Evolutionary conservation across 2,797 vertebrate genomes (phyloP), one percentile per base, ranked within the genome.

Genomic region (Sebastes cheni): DNA sequence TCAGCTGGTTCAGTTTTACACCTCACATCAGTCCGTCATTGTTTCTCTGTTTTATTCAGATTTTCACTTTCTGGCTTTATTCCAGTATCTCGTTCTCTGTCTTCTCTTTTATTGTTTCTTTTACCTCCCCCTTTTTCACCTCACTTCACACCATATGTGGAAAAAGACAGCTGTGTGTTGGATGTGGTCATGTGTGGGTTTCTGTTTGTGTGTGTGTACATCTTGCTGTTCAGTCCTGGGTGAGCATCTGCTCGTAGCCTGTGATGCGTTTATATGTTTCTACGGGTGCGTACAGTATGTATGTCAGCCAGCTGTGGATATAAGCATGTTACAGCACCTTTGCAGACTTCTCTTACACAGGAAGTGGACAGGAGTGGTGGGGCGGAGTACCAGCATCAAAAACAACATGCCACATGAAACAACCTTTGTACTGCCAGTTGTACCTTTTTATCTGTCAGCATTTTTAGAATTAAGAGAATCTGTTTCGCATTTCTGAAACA

Each of bases 281-380:
- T 36, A 29, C 34, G 46, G 16, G 46, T 50, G 46, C 3, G 46
- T 50, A 50, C 8, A 50, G 16, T 50, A 50, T 50, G 32, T 79
- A n/a, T 82, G 82, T 78, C 65, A 87, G 62, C 75, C 84, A 86
- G 74, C 81, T 85, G 87, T 72, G 64, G 22, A 82, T 80, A 80
- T 75, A 84, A 86, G 72, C 80, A 83, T 59, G 73, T 59, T 84
- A 72, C 62, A 65, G 50, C 64, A 62, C 69, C 61, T 90, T 82
- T 39, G 39, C 39, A 39, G 39, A 39, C 13, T 71, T 66, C 30
- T 86, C 52, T 73, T 68, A 77, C 29, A 80, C 86, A 88, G 89
- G 90, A 93, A 89, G 80, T 68, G 59, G 67, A 84, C 73, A 55
- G 61, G 61, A 79, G 74, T 54, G 68, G 55, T 79, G 71, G 66